Conservation (phyloP, 2,888 invertebrate genomes). For the Meliscaeva auricollis region DNA sequence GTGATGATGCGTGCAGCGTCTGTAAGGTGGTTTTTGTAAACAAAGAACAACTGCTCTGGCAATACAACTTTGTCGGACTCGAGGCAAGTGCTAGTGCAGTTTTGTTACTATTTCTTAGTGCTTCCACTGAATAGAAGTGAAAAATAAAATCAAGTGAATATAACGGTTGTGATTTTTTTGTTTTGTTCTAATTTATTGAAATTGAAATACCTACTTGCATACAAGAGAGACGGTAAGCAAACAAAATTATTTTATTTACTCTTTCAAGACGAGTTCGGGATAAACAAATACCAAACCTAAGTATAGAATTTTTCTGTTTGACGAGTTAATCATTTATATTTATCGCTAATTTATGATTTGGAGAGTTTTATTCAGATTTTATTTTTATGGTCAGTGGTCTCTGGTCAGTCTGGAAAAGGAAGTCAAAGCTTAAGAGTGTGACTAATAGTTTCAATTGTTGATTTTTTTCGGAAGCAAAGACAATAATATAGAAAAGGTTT, state of each 20-base stretch:
- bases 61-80: conserved; percentile 16
- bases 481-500: too few relatives aligned
- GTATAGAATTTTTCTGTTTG: neutral
- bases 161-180: conserved; percentile 16
- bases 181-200: neutral
- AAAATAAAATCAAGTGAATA: conserved; percentile 7
- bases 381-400: too few relatives aligned
- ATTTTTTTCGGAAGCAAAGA: too few relatives aligned
- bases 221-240: conserved; percentile 5
- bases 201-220: neutral
- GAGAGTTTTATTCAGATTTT: neutral
- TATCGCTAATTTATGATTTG: neutral
- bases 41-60: conserved; percentile 55
- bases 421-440: too few relatives aligned
- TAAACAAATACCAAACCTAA: neutral
- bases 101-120: conserved; percentile 49
- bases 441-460: too few relatives aligned
- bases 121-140: conserved; percentile 54
- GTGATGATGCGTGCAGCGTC: conserved; percentile 38
- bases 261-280: neutral
- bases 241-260: neutral
- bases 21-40: conserved; percentile 72
- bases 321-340: too few relatives aligned
- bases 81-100: conserved; percentile 40
- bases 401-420: too few relatives aligned